Conservation (phyloP, 1,140 invertebrate species). For the Drosophila kikkawai region DNA sequence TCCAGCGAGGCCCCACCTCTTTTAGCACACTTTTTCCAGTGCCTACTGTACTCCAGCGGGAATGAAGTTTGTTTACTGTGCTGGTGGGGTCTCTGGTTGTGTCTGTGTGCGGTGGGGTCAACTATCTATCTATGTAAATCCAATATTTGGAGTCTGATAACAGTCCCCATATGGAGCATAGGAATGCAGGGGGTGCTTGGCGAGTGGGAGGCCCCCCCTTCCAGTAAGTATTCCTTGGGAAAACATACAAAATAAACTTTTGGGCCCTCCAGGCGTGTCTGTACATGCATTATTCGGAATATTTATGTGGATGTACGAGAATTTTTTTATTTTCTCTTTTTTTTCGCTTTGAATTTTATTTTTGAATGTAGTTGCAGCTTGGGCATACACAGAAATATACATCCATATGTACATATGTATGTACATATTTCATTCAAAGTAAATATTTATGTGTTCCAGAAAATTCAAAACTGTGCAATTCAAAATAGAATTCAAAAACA, state of each 20-base stretch:
- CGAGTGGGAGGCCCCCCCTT: constrained; percentile 4
- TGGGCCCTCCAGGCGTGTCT: constrained; percentile 15
- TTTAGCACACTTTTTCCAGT: constrained; percentile 22
- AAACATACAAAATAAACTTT: constrained; percentile 57
- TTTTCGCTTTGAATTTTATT: constrained; percentile 46
- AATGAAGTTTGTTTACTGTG: constrained; percentile 27
- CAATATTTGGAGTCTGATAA: constrained; percentile 59
- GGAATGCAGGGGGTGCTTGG: background rate
- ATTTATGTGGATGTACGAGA: constrained; percentile 3
- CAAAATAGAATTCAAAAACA: background rate
- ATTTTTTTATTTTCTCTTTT: constrained; percentile 1
- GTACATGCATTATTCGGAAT: constrained; percentile 22
- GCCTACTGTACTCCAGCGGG: constrained; percentile 29
- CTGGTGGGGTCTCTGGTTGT: background rate
- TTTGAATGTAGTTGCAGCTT: constrained; percentile 53
- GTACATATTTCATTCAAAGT: constrained; percentile 59
- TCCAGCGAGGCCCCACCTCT: background rate
- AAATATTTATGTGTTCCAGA: constrained; percentile 46
- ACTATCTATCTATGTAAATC: constrained; percentile 53
- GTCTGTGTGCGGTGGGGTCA: constrained; percentile 14
- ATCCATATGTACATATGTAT: background rate
- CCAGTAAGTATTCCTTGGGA: constrained; percentile 23
- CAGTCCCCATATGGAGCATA: constrained; percentile 39
- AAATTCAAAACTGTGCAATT: constrained; percentile 7
- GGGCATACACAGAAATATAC: constrained; percentile 14